A percentile compares a stretch with the other conserved stretches of the same genome.
Conservation (phyloP, 2,888 invertebrate species). For the Scotopteryx bipunctaria region DNA sequence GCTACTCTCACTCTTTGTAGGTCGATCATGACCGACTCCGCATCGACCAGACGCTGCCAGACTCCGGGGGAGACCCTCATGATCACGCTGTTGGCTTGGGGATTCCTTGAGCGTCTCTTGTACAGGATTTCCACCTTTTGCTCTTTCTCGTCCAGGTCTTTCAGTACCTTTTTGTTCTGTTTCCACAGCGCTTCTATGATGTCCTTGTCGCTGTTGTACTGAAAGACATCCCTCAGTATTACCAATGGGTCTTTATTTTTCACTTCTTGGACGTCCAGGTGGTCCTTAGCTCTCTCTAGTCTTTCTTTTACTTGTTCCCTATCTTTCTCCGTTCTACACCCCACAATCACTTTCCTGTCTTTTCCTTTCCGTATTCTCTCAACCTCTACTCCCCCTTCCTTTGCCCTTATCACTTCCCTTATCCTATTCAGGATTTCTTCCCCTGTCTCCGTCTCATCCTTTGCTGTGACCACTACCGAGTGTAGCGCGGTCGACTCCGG, state of each 20-base stretch:
- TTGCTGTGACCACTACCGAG: constrained; percentile 17
- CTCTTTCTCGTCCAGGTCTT: background rate
- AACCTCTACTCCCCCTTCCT: constrained; percentile 9
- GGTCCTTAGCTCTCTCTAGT: no score
- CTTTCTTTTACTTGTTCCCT: background rate
- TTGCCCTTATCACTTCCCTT: constrained; percentile 18
- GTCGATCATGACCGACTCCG: no score
- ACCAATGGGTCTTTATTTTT: no score
- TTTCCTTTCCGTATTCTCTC: background rate
- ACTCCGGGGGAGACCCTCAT: no score
- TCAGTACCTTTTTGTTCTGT: background rate
- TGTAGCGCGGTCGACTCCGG: constrained; percentile 11
- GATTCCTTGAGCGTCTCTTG: no score
- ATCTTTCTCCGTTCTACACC: background rate
- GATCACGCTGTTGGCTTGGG: no score
- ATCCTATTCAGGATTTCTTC: constrained; percentile 15
- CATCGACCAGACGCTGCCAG: no score
- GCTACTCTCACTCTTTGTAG: background rate
- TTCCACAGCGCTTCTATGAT: background rate
- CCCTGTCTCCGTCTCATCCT: constrained; percentile 18
- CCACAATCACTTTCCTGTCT: background rate
- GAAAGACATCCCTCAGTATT: background rate
- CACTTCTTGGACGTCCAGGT: no score
- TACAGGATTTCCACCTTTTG: no score
- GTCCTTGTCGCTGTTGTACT: background rate